Percentiles rank a stretch among this genome's conserved stretches.
Evolutionary conservation across 53 echinoderm and acorn worm species (phyloP).

Genomic region (Patiria pectinifera): DNA sequence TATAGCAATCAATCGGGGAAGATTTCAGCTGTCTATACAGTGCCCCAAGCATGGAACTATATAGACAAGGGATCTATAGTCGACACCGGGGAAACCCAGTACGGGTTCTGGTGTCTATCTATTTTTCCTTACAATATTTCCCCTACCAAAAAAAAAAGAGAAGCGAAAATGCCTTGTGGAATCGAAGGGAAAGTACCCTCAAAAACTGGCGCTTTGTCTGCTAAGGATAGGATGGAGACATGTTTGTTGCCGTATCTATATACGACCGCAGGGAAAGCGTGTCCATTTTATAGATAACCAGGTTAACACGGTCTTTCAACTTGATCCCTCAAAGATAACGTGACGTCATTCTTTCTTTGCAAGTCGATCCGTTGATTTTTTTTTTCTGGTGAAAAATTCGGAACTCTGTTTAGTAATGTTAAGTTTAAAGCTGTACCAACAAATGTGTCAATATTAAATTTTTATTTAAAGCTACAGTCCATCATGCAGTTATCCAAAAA

Average conservation of each 20-base stretch:
- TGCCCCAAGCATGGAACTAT: conserved; percentile 1
- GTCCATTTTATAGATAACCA: neutral
- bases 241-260: neutral
- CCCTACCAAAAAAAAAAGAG: neutral
- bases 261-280: neutral
- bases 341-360: no score
- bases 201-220: neutral
- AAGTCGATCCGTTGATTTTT: no score
- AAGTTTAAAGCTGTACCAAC: no score
- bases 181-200: neutral
- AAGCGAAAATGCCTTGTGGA: no score
- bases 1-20: neutral
- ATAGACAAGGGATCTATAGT: neutral
- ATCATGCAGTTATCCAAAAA: no score
- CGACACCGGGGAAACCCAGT: neutral
- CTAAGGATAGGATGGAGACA: neutral
- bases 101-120: neutral
- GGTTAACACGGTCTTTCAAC: neutral
- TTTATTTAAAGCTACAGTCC: no score
- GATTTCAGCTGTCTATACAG: conserved; percentile 16
- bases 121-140: neutral
- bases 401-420: no score
- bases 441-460: no score
- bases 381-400: no score
- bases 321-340: neutral